Conservation (phyloP, 2,888 invertebrate genomes). For the Pherbina coryleti region DNA sequence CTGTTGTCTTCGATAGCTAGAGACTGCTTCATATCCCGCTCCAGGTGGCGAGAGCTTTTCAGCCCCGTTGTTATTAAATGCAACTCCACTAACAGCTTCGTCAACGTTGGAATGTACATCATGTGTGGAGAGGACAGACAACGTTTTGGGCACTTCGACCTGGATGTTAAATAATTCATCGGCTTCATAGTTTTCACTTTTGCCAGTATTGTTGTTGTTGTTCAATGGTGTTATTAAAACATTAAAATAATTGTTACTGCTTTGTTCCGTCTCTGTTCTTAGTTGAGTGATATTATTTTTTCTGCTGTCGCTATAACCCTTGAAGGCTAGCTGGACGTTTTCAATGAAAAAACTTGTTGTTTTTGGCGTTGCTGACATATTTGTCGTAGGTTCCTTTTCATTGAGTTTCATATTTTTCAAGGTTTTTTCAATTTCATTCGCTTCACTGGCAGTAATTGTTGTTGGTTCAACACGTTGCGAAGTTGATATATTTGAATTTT, state of each 20-base stretch:
- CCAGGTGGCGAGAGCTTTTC: too few relatives aligned
- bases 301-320: not conserved
- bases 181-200: too few relatives aligned
- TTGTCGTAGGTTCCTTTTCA: conserved; percentile 1
- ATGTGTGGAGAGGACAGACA: not conserved
- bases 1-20: too few relatives aligned
- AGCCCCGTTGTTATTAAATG: too few relatives aligned
- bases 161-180: not conserved
- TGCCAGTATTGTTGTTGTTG: not conserved
- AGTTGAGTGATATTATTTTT: not conserved
- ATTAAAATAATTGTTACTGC: not conserved
- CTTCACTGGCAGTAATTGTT: conserved; percentile 33
- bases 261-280: not conserved
- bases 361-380: not conserved
- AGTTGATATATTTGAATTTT: not conserved
- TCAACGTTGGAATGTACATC: conserved; percentile 50
- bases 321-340: not conserved
- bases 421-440: conserved; percentile 7
- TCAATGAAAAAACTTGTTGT: not conserved
- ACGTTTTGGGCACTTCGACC: too few relatives aligned
- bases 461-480: not conserved
- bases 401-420: conserved; percentile 9
- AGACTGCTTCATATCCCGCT: too few relatives aligned
- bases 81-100: not conserved
- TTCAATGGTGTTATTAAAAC: not conserved